Conservation (phyloP, 2,113 vertebrate genomes). For the Dipodomys ordii region DNA sequence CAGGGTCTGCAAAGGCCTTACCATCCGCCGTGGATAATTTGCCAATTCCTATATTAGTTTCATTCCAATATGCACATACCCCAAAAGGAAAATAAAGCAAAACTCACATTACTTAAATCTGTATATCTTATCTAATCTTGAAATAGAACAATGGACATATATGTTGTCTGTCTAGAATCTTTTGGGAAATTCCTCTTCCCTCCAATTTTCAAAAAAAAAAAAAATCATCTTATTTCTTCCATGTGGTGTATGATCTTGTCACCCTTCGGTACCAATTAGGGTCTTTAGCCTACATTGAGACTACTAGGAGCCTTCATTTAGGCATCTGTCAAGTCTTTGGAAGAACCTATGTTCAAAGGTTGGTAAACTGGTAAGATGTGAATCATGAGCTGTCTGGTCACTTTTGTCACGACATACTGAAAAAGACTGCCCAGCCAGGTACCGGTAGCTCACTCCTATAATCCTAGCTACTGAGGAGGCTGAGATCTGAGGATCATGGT, state of each 20-base stretch:
- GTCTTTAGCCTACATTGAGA: background rate
- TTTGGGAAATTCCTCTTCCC: background rate
- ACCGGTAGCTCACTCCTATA: too few relatives aligned
- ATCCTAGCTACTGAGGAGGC: too few relatives aligned
- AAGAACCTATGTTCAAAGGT: conserved; percentile 49
- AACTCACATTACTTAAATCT: conserved; percentile 69
- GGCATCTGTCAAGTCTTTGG: background rate
- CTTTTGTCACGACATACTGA: conserved; percentile 37
- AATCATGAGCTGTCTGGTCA: conserved; percentile 12
- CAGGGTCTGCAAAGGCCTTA: conserved; percentile 99
- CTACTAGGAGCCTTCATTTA: background rate
- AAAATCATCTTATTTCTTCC: background rate
- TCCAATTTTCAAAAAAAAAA: conserved; percentile 22
- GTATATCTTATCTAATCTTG: background rate
- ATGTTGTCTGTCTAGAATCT: background rate
- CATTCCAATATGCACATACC: conserved; percentile 70
- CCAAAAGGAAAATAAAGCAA: conserved; percentile 73
- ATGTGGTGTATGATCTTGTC: background rate
- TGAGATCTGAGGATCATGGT: too few relatives aligned
- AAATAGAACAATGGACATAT: background rate
- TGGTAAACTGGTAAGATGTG: conserved; percentile 37
- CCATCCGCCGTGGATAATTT: conserved; percentile 99
- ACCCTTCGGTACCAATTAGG: background rate
- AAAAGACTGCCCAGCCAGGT: background rate
- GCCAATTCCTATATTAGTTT: conserved; percentile 93